Evolutionary conservation across 92 coral and sea anemone genomes (phyloP).

Genomic region (Porites evermanni): DNA sequence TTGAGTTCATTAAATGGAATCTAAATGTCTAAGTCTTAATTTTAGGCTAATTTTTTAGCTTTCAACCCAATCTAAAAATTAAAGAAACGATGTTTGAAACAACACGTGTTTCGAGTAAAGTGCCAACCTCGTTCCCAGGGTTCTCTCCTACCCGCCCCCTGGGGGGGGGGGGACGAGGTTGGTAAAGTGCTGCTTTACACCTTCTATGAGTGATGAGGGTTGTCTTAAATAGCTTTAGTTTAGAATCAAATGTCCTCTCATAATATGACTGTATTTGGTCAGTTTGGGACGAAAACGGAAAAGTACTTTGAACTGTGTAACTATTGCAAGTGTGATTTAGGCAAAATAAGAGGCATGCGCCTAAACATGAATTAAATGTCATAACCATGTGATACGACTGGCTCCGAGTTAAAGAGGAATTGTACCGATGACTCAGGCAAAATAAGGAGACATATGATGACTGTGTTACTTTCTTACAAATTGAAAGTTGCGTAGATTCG

Average conservation of each 20-base stretch:
- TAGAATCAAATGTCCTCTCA: neutral
- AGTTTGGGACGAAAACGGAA: neutral
- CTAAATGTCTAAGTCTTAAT: no score
- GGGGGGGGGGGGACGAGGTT: no score
- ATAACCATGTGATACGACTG: neutral
- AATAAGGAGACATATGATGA: neutral
- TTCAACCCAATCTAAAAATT: no score
- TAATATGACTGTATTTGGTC: neutral
- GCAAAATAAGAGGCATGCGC: conserved; percentile 1
- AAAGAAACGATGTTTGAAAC: no score
- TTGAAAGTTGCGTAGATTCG: neutral
- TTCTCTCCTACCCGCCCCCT: no score
- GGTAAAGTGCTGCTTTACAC: neutral
- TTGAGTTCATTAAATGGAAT: no score
- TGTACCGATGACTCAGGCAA: neutral
- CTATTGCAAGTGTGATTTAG: neutral
- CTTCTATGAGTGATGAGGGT: neutral
- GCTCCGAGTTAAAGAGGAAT: neutral
- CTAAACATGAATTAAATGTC: neutral
- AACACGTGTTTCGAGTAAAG: no score
- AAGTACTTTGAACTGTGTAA: neutral
- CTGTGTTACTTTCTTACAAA: neutral
- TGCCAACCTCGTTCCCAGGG: no score
- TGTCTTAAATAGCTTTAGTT: neutral
- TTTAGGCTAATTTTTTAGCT: no score